phyloP scores from a whole-genome alignment of 1,140 invertebrate species.

The Drosophila santomea region DNA sequence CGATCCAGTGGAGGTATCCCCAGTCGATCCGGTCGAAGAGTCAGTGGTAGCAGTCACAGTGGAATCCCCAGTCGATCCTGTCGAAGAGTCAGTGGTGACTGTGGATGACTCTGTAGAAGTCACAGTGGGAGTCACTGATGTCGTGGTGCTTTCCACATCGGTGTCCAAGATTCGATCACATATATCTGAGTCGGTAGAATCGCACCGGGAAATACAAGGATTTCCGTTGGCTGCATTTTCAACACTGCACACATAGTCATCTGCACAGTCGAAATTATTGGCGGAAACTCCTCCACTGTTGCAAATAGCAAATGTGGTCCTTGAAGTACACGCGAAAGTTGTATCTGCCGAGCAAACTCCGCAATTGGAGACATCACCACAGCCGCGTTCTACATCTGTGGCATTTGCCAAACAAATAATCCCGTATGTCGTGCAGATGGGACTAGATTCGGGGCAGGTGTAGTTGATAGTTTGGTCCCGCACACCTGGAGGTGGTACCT shows the following conservation, averaged over 20 bases:
- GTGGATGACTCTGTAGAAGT: no score
- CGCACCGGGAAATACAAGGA: conserved; percentile 50
- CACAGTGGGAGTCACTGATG: not conserved
- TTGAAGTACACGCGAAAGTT: conserved; percentile 61
- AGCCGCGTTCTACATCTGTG: conserved; percentile 4
- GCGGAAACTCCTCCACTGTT: not conserved
- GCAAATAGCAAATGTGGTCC: conserved; percentile 51
- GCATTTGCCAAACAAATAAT: conserved; percentile 33
- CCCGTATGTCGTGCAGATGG: conserved; percentile 48
- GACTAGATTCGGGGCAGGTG: conserved; percentile 25
- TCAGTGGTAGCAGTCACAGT: not conserved
- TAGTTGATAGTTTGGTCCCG: conserved; percentile 7
- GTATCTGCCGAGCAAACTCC: conserved; percentile 13
- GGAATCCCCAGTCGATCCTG: not conserved
- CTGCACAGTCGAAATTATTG: conserved; percentile 13
- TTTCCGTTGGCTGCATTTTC: not conserved
- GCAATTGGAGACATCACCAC: conserved; percentile 57
- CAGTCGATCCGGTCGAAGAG: not conserved
- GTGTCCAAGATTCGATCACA: conserved; percentile 50
- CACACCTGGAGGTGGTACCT: conserved; percentile 5
- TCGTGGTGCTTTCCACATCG: not conserved
- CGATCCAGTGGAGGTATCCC: not conserved
- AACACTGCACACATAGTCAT: conserved; percentile 31
- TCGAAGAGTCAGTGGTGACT: no score
- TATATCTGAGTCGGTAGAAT: not conserved